Evolutionary conservation across 2,888 invertebrate species (phyloP), one percentile per base, ranked within the genome.

Genomic region (Choreutis nemorana): DNA sequence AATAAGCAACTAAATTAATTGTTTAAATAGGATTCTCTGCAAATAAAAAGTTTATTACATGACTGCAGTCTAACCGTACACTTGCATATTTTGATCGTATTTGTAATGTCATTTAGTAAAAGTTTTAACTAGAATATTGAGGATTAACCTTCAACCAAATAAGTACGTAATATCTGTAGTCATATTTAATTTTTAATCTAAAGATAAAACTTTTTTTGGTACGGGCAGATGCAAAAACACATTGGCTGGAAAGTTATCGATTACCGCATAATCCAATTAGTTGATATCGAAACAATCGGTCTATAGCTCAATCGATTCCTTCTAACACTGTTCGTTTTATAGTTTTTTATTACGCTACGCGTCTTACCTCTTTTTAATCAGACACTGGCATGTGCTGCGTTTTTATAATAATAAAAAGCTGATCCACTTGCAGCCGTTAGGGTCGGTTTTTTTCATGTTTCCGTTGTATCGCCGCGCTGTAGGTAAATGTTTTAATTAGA

Each of bases 211-310:
- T n/a, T n/a, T n/a, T n/a, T n/a, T n/a, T n/a, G n/a, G n/a, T n/a
- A 45, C 29, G 39, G 57, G 70, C 78, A 78, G 78, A 71, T 78
- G 78, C 53, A 54, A 42, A 56, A 49, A 57, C 70, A 71, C 67
- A 66, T 65, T 70, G 64, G 48, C 39, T 45, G 44, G 57, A 59
- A 61, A 62, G 66, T 75, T 71, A 78, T 78, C 73, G 77, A 75
- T 78, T 71, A 72, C 63, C 58, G 63, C 67, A 60, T 61, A 67
- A 78, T 75, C 77, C 75, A 77, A 78, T 78, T 78, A 78, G 77
- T 68, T 58, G 73, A 72, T 77, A 73, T 56, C 54, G 70, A 68
- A 70, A 73, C 71, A 73, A 73, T 70, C 65, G 65, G 41, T 45
- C 54, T 58, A 78, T 72, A 70, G 72, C 75, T 78, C 65, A 73